phyloP scores from a whole-genome alignment of 2,888 invertebrate genomes.

The Euproctis similis region DNA sequence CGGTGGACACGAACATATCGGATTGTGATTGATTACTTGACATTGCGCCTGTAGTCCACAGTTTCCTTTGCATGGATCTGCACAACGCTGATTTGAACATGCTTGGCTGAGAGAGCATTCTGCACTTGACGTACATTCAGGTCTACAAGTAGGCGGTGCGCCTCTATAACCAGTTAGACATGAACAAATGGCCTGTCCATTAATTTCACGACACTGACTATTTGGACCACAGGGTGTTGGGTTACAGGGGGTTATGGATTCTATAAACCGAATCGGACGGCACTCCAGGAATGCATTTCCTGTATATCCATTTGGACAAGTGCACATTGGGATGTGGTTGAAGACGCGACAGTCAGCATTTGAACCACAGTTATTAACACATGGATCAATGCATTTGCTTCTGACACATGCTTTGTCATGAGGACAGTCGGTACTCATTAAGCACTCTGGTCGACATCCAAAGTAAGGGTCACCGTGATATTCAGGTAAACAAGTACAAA shows the following conservation, averaged over 20 bases:
- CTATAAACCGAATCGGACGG: constrained; percentile 48
- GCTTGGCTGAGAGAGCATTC: constrained; percentile 81
- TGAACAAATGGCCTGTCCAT: constrained; percentile 82
- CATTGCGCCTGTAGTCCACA: constrained; percentile 83
- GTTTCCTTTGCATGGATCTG: constrained; percentile 83
- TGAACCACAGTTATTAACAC: constrained; percentile 83
- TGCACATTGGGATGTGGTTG: constrained; percentile 77
- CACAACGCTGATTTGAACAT: constrained; percentile 82
- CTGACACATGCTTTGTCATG: constrained; percentile 81
- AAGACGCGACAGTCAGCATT: constrained; percentile 84
- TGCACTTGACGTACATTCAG: constrained; percentile 81
- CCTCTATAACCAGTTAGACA: constrained; percentile 81
- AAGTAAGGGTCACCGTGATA: constrained; percentile 86
- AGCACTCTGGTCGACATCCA: constrained; percentile 88
- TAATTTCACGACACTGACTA: constrained; percentile 79
- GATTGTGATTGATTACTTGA: constrained; percentile 83
- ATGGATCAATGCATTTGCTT: constrained; percentile 86
- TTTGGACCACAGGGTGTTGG: constrained; percentile 85
- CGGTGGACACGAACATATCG: constrained; percentile 80
- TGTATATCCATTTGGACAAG: constrained; percentile 76
- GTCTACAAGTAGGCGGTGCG: constrained; percentile 82
- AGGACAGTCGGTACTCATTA: constrained; percentile 83
- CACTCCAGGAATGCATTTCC: constrained; percentile 84
- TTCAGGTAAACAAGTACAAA: constrained; percentile 82
- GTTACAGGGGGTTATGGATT: constrained; percentile 77